phyloP scores from a whole-genome alignment of 2,113 vertebrate genomes.

The Galeopterus variegatus region DNA sequence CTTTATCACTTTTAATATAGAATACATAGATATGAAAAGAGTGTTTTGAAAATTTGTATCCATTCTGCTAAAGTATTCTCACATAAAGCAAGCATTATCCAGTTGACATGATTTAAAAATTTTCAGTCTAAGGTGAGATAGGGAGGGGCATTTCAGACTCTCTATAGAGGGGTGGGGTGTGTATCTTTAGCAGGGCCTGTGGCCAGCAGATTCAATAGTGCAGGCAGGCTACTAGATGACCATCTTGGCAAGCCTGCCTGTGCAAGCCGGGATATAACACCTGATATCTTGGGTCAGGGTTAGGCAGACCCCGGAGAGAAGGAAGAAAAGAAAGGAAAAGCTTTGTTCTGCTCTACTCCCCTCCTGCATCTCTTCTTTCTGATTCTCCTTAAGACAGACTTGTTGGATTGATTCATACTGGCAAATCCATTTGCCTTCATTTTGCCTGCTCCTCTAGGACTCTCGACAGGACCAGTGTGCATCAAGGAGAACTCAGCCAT shows the following conservation, averaged over 20 bases:
- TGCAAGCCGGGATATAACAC: neutral
- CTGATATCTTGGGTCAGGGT: neutral
- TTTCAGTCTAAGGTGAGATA: conserved; percentile 65
- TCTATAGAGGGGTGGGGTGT: neutral
- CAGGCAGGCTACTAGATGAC: neutral
- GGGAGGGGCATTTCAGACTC: conserved; percentile 56
- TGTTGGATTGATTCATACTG: neutral
- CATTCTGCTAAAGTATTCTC: conserved; percentile 75
- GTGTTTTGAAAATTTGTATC: conserved; percentile 65
- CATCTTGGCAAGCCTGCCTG: neutral
- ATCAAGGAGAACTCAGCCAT: neutral
- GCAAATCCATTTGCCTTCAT: neutral
- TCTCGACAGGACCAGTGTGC: neutral
- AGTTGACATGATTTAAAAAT: conserved; percentile 48
- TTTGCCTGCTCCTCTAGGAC: neutral
- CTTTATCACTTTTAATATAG: conserved; percentile 88
- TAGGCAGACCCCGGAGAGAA: neutral
- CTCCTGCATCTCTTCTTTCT: neutral
- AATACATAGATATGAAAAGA: conserved; percentile 83
- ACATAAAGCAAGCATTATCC: conserved; percentile 75
- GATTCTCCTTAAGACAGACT: conserved; percentile 36
- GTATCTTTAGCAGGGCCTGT: neutral
- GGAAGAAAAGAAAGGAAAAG: neutral
- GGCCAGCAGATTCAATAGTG: neutral
- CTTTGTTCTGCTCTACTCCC: neutral